These are phyloP conservation scores for Habrosyne pyritoides DNA, from an alignment of 2,888 invertebrate species.

Conservation along the genomic window DNA sequence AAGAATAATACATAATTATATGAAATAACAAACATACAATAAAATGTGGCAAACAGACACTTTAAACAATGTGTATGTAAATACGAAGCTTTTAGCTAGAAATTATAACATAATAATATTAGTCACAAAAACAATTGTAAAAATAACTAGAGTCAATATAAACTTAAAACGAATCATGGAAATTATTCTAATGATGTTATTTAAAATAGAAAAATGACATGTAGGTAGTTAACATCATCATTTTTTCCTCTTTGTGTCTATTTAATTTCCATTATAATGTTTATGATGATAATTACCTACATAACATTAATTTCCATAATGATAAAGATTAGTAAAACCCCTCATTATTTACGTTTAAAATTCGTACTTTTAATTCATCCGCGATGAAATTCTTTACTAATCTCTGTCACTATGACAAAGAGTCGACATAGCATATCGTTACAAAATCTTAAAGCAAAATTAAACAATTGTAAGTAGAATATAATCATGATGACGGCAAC, in stretches of 20 bases:
- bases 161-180: not conserved
- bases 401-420: not conserved
- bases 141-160: constrained; percentile 5
- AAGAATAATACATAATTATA: not conserved
- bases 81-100: constrained; percentile 47
- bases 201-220: not conserved
- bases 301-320: too few species aligned
- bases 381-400: too few species aligned
- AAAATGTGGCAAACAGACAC: not conserved
- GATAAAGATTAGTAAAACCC: too few species aligned
- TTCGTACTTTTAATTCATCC: too few species aligned
- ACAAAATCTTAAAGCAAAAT: not conserved
- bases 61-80: not conserved
- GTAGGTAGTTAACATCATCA: not conserved
- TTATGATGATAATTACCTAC: not conserved
- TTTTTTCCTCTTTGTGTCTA: not conserved
- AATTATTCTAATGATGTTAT: not conserved
- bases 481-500: not conserved
- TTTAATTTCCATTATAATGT: not conserved
- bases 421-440: not conserved
- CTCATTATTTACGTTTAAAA: too few species aligned
- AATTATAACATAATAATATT: constrained; percentile 24
- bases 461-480: not conserved
- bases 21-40: constrained; percentile 37
- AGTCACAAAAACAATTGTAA: constrained; percentile 11